These are phyloP conservation scores for Orestias chungarensis DNA, from an alignment of 2,797 vertebrate genomes.

Conservation along the genomic window DNA sequence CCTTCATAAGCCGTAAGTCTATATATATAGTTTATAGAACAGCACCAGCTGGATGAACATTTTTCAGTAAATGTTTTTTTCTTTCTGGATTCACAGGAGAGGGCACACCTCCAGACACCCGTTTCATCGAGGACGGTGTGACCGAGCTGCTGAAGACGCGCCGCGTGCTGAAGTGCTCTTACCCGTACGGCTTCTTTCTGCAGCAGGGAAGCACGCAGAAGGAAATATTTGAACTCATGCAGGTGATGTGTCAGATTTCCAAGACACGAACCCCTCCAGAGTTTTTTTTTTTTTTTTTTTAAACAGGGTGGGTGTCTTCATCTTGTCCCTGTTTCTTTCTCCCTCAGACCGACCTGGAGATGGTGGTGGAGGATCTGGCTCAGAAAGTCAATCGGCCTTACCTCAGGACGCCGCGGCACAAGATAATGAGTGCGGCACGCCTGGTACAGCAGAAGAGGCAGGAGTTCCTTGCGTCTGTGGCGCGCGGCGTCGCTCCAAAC, in stretches of 20 bases:
- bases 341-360: conserved; percentile 95
- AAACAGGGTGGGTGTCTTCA: neutral
- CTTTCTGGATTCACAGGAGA: conserved; percentile 83
- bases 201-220: conserved; percentile 99
- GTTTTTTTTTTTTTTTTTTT: neutral
- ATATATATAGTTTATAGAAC: neutral
- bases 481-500: conserved; percentile 94
- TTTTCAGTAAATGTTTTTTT: neutral
- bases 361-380: conserved; percentile 98
- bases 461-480: conserved; percentile 96
- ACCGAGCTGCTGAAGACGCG: conserved; percentile 97
- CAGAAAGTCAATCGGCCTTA: conserved; percentile 99
- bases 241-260: conserved; percentile 80
- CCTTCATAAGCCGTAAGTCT: conserved; percentile 92
- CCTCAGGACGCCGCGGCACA: conserved; percentile 95
- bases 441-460: conserved; percentile 98
- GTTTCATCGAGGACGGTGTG: conserved; percentile 98
- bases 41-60: neutral
- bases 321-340: conserved; percentile 8
- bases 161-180: conserved; percentile 99
- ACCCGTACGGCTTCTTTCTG: conserved; percentile 98
- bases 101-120: conserved; percentile 92
- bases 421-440: conserved; percentile 94
- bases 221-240: conserved; percentile 99
- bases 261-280: neutral